These are phyloP conservation scores for Trissoscelio sp. DNA, from an alignment of 2,888 invertebrate species.

Conservation along the genomic window DNA sequence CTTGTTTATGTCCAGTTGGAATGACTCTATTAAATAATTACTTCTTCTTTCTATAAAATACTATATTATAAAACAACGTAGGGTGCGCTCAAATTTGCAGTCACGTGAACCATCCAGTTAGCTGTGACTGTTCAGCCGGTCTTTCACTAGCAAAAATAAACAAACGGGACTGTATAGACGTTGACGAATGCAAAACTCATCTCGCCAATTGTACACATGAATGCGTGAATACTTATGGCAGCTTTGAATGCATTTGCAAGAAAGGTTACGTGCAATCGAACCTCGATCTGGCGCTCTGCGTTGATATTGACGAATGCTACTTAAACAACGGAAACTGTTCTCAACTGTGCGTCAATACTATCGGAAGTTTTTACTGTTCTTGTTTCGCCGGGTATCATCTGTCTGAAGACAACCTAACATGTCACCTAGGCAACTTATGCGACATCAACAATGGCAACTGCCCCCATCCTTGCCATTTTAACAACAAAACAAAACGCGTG, in stretches of 20 bases:
- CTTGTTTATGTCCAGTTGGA: constrained; percentile 84
- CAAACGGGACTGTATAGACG: constrained; percentile 81
- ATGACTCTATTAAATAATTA: constrained; percentile 76
- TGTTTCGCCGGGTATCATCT: constrained; percentile 82
- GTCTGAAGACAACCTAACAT: constrained; percentile 74
- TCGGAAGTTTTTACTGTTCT: constrained; percentile 83
- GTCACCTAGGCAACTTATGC: constrained; percentile 78
- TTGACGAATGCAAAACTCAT: constrained; percentile 82
- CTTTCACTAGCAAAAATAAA: constrained; percentile 82
- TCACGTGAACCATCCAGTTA: constrained; percentile 73
- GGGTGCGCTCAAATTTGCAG: constrained; percentile 84
- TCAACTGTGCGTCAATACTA: constrained; percentile 83
- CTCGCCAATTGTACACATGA: constrained; percentile 82
- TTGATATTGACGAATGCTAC: constrained; percentile 83
- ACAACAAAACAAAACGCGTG: constrained; percentile 80
- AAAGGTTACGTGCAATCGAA: constrained; percentile 81
- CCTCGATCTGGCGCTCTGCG: constrained; percentile 82
- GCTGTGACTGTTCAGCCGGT: constrained; percentile 85
- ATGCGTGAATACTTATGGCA: constrained; percentile 84
- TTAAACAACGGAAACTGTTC: constrained; percentile 85
- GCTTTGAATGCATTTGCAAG: constrained; percentile 84
- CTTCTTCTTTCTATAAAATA: constrained; percentile 84
- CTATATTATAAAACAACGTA: constrained; percentile 82
- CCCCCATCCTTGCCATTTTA: constrained; percentile 84
- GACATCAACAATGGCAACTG: constrained; percentile 81